These are phyloP conservation scores for Heliocidaris tuberculata DNA, from an alignment of 35 echinoderm and acorn worm genomes.

Conservation along the genomic window DNA sequence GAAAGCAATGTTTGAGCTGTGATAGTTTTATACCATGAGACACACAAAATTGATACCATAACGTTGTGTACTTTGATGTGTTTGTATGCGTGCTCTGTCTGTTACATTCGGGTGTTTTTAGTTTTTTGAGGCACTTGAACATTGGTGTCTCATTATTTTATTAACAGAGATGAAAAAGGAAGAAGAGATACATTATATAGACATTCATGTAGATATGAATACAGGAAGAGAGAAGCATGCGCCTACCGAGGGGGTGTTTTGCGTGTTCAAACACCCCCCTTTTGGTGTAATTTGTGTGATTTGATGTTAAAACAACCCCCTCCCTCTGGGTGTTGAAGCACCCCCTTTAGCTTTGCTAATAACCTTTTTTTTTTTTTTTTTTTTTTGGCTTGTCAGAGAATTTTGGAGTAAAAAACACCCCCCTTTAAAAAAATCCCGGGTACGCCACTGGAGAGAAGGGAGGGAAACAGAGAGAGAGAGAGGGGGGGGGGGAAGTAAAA, in stretches of 20 bases:
- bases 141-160: not conserved
- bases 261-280: too few species aligned
- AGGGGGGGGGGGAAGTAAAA: not conserved
- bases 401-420: too few species aligned
- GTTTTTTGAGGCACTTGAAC: not conserved
- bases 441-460: not conserved
- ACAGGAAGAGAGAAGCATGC: not conserved
- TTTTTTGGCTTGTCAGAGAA: too few species aligned
- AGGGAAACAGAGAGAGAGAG: not conserved
- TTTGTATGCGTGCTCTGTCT: not conserved
- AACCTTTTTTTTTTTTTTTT: too few species aligned
- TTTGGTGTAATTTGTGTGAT: too few species aligned
- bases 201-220: not conserved
- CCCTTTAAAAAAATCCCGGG: too few species aligned
- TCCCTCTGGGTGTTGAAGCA: too few species aligned
- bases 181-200: not conserved
- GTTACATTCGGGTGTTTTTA: not conserved
- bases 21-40: not conserved
- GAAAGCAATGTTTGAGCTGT: too few species aligned
- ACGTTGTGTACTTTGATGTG: not conserved
- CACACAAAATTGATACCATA: not conserved
- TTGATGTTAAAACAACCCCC: too few species aligned
- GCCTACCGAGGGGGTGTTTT: too few species aligned
- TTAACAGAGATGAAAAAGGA: not conserved
- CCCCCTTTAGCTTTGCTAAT: too few species aligned